Percentiles rank a stretch among this genome's conserved stretches.
These are phyloP conservation scores for Xiphorhynchus erythropygius DNA, from an alignment of 2,797 vertebrate genomes.

Conservation along the genomic window DNA sequence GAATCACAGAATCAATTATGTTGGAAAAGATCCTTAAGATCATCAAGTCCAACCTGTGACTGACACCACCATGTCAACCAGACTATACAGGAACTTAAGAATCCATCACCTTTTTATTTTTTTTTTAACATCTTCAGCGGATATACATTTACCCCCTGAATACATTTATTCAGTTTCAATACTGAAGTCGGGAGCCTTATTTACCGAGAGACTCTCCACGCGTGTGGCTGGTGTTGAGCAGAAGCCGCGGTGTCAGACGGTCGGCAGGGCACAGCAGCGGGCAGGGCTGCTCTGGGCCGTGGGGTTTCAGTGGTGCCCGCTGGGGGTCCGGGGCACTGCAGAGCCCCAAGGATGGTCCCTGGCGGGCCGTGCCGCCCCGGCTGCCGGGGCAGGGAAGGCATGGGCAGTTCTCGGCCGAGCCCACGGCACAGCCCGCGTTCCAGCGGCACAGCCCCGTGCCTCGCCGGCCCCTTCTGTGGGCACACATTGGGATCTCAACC, in stretches of 20 bases:
- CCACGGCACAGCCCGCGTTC: too few relatives aligned
- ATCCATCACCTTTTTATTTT: accelerated
- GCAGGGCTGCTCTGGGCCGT: accelerated
- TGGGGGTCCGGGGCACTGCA: accelerated
- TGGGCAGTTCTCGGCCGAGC: accelerated
- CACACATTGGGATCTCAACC: too few relatives aligned
- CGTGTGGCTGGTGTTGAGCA: background rate
- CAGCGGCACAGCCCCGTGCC: too few relatives aligned
- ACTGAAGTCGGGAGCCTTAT: accelerated
- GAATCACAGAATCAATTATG: background rate
- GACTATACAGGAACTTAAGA: background rate
- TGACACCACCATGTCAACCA: background rate
- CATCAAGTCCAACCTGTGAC: background rate
- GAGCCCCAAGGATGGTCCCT: accelerated
- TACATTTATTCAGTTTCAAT: background rate
- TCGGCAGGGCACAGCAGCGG: too few relatives aligned
- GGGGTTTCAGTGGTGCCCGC: accelerated
- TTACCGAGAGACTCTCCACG: background rate
- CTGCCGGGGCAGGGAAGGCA: accelerated
- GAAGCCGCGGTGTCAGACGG: accelerated
- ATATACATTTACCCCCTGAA: background rate
- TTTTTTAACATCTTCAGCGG: background rate
- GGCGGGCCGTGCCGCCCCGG: background rate
- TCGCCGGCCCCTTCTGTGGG: too few relatives aligned
- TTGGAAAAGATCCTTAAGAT: background rate